Conservation (phyloP, 2,113 vertebrate species). For the Motacilla alba region DNA sequence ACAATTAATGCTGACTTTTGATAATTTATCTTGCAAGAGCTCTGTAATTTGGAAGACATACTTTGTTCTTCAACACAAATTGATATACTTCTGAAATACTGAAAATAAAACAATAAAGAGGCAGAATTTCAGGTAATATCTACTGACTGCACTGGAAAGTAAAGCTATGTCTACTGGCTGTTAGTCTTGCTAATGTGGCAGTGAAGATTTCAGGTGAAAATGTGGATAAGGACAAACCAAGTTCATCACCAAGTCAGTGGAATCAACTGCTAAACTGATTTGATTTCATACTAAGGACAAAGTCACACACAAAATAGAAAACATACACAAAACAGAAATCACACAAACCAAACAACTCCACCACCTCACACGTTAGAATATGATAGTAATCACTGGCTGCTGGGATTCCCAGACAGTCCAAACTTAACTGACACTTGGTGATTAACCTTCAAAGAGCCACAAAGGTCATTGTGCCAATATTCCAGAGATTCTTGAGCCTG, state of each 20-base stretch:
- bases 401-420: neutral
- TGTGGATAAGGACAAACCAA: neutral
- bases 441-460: neutral
- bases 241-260: neutral
- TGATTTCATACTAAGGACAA: neutral
- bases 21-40: neutral
- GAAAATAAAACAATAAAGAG: neutral
- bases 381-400: neutral
- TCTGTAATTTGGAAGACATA: neutral
- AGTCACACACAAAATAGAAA: neutral
- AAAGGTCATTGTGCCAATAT: neutral
- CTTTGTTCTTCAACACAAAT: neutral
- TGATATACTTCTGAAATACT: neutral
- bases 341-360: neutral
- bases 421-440: neutral
- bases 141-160: neutral
- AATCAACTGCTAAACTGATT: neutral
- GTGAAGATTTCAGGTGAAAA: neutral
- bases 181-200: neutral
- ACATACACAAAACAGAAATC: fast-evolving
- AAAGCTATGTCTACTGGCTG: neutral
- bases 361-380: neutral
- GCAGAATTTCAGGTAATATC: neutral
- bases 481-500: neutral
- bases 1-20: neutral